Conservation (phyloP, 2,113 vertebrate genomes). For the Myrmophylax atrothorax region DNA sequence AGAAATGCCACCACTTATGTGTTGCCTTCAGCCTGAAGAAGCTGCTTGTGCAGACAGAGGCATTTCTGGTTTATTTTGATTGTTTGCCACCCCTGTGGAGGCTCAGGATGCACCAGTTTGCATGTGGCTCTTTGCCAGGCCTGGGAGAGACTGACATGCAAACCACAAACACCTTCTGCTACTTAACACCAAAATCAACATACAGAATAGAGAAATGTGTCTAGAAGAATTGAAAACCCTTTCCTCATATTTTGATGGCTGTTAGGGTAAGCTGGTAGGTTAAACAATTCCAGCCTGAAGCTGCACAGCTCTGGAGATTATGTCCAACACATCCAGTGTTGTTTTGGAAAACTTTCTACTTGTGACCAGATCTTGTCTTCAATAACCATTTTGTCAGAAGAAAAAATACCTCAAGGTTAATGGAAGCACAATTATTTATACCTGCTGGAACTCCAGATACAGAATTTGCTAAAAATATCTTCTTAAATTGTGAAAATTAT, state of each 20-base stretch:
- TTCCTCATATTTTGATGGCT: background rate
- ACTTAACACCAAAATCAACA: background rate
- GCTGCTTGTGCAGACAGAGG: background rate
- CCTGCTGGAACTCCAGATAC: background rate
- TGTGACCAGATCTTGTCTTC: background rate
- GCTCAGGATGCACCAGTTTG: background rate
- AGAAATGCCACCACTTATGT: background rate
- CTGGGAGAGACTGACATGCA: background rate
- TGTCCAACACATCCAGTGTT: background rate
- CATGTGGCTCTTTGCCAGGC: slow-evolving; percentile 14
- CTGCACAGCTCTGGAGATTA: background rate
- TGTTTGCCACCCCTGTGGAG: slow-evolving; percentile 5
- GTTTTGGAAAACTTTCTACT: background rate
- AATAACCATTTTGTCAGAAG: background rate
- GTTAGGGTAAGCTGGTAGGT: background rate
- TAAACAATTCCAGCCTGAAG: background rate
- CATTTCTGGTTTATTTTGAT: background rate
- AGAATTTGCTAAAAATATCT: background rate
- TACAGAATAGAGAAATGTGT: background rate
- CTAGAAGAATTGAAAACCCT: background rate
- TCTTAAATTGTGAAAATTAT: background rate
- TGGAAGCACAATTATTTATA: background rate
- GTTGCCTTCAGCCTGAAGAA: background rate
- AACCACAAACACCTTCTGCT: slow-evolving; percentile 39
- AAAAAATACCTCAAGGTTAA: background rate